These are phyloP conservation scores for Calephelis nemesis DNA, from an alignment of 1,140 invertebrate genomes.

Conservation along the genomic window DNA sequence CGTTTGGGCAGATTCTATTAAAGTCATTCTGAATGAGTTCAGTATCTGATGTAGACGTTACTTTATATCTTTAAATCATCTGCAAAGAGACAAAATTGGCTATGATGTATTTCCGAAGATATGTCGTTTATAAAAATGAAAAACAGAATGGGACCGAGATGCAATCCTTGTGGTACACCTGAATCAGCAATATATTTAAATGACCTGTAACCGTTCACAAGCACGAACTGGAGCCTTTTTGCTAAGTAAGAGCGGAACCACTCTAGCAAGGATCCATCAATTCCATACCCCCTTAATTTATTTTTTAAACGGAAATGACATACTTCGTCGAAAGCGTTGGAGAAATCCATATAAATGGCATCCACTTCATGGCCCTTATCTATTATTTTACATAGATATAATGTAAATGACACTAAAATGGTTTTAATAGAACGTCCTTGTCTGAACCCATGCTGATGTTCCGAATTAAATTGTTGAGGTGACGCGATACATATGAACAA, in stretches of 20 bases:
- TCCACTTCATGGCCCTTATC: slow-evolving; percentile 22
- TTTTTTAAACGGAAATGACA: slow-evolving; percentile 22
- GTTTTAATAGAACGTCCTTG: slow-evolving; percentile 24
- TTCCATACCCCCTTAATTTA: slow-evolving; percentile 23
- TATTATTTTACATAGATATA: slow-evolving; percentile 19
- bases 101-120: too few species aligned
- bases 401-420: slow-evolving; percentile 24
- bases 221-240: too few species aligned
- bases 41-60: not conserved
- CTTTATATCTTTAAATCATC: not conserved
- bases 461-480: slow-evolving; percentile 19
- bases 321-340: slow-evolving; percentile 32
- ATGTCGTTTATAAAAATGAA: too few species aligned
- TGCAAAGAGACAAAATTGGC: too few species aligned
- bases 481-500: slow-evolving; percentile 19
- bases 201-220: too few species aligned
- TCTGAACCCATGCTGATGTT: slow-evolving; percentile 33
- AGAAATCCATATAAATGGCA: slow-evolving; percentile 31
- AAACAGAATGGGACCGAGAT: too few species aligned
- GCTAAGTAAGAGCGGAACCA: too few species aligned
- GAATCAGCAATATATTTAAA: too few species aligned
- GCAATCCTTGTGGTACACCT: too few species aligned
- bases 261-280: slow-evolving; percentile 18
- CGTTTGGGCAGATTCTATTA: not conserved
- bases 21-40: not conserved